Evolutionary conservation across 2,797 vertebrate species (phyloP).

Genomic region (Myripristis murdjan): DNA sequence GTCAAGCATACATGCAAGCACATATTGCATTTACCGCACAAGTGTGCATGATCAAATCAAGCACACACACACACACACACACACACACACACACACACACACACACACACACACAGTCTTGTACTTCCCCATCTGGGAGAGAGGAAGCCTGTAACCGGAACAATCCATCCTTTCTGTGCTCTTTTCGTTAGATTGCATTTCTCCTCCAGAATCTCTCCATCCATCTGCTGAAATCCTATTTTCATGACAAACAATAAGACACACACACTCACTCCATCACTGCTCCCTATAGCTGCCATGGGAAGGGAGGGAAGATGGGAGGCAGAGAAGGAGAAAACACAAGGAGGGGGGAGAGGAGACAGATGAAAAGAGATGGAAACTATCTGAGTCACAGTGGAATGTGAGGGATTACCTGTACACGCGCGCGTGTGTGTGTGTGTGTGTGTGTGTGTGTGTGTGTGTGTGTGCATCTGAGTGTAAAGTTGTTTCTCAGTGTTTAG

Average conservation of each 20-base stretch:
- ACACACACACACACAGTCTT: slow-evolving; percentile 21
- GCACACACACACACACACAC: too few relatives aligned
- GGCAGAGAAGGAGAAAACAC: background rate
- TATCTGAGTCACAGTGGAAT: slow-evolving; percentile 14
- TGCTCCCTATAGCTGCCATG: slow-evolving; percentile 43
- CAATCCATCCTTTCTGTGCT: slow-evolving; percentile 38
- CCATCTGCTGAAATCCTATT: slow-evolving; percentile 64
- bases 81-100: background rate
- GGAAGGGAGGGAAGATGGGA: background rate
- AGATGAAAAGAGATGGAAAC: slow-evolving; percentile 12
- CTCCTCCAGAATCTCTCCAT: slow-evolving; percentile 53
- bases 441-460: background rate
- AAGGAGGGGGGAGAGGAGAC: slow-evolving; percentile 10
- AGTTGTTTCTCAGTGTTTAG: background rate
- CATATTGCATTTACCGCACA: slow-evolving; percentile 42
- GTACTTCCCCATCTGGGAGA: slow-evolving; percentile 16
- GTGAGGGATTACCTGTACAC: background rate
- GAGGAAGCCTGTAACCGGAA: slow-evolving; percentile 36
- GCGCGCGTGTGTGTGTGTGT: slow-evolving; percentile 7
- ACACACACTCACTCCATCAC: slow-evolving; percentile 38
- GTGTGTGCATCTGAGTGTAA: background rate
- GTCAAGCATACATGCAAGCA: slow-evolving; percentile 34
- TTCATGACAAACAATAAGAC: slow-evolving; percentile 60
- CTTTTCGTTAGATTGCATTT: slow-evolving; percentile 52
- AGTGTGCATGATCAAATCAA: too few relatives aligned